Conservation (phyloP, 2,113 vertebrate species). For the Lasiurus borealis region DNA sequence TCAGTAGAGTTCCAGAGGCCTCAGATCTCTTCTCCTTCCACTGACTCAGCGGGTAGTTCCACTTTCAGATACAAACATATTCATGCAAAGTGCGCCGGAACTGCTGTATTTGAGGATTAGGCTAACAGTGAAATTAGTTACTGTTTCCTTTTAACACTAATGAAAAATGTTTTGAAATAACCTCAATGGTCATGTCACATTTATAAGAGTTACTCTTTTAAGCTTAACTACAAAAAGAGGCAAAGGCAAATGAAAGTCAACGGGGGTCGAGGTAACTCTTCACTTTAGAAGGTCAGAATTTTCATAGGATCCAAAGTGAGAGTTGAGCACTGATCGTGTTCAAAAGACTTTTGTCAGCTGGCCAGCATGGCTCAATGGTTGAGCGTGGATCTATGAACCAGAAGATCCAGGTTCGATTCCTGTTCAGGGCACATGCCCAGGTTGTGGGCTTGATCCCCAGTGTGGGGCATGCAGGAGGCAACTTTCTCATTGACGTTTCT, state of each 20-base stretch:
- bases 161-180: conserved; percentile 80
- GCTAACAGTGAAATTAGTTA: conserved; percentile 75
- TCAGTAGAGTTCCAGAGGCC: not conserved
- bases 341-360: conserved; percentile 35
- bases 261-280: not conserved
- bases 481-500: too few relatives aligned
- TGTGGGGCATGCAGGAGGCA: too few relatives aligned
- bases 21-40: conserved; percentile 29
- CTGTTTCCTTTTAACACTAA: conserved; percentile 75
- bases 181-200: conserved; percentile 53
- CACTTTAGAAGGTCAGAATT: conserved; percentile 16
- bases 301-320: not conserved
- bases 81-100: conserved; percentile 70
- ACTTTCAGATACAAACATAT: conserved; percentile 77
- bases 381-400: too few relatives aligned
- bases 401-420: too few relatives aligned
- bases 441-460: too few relatives aligned
- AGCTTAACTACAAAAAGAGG: not conserved
- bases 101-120: conserved; percentile 72
- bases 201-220: conserved; percentile 65
- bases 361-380: too few relatives aligned
- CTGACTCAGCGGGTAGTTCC: conserved; percentile 67
- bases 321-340: not conserved
- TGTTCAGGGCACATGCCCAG: too few relatives aligned
- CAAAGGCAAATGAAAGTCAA: conserved; percentile 38